A percentile compares a stretch with the other conserved stretches of the same genome.
Conservation (phyloP, 2,888 invertebrate genomes). For the Sipunculus nudus region DNA sequence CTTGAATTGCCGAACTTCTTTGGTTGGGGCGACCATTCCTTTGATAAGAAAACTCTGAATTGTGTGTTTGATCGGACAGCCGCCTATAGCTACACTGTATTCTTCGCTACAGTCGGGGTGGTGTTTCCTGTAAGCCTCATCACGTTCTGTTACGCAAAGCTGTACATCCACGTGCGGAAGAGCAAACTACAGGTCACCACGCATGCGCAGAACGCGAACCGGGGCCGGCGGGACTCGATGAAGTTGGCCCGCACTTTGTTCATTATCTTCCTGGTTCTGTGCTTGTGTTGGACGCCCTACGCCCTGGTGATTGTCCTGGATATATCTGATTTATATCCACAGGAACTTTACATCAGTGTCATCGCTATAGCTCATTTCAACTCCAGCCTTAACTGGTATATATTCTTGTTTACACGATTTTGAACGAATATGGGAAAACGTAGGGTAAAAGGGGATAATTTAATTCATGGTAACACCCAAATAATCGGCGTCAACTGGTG, state of each 20-base stretch:
- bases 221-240: neutral
- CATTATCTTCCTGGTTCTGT: constrained; percentile 47
- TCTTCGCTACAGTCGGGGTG: constrained; percentile 35
- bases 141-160: neutral
- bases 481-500: too few species aligned
- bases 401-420: too few species aligned
- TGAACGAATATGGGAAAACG: too few species aligned
- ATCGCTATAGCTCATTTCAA: constrained; percentile 20
- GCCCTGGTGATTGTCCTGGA: constrained; percentile 46
- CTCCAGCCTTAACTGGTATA: constrained; percentile 26
- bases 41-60: constrained; percentile 38
- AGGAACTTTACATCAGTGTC: constrained; percentile 40
- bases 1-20: constrained; percentile 34
- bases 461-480: too few species aligned
- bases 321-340: constrained; percentile 37
- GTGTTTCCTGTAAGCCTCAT: constrained; percentile 3
- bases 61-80: constrained; percentile 41
- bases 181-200: neutral
- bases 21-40: constrained; percentile 42
- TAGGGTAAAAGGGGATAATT: too few species aligned
- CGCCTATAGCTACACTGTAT: constrained; percentile 34
- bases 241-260: constrained; percentile 45
- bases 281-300: constrained; percentile 50
- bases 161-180: neutral
- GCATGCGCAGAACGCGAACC: neutral